These are phyloP conservation scores for Meandrina meandrites DNA, from an alignment of 92 coral and sea anemone species.

Conservation along the genomic window DNA sequence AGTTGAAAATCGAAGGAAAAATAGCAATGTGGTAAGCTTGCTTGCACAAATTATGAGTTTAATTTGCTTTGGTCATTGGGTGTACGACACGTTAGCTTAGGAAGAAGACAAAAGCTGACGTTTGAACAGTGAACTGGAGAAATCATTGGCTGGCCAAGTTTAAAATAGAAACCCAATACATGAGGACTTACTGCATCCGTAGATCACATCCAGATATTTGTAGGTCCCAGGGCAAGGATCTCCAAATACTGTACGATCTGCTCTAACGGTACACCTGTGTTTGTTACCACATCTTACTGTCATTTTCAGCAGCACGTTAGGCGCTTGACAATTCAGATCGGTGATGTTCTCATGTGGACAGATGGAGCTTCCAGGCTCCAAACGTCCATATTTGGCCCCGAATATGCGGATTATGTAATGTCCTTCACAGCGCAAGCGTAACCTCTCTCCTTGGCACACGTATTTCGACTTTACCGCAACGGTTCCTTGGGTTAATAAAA, in stretches of 20 bases:
- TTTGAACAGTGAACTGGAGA: background rate
- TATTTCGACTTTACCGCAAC: slow-evolving; percentile 51
- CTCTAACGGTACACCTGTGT: slow-evolving; percentile 62
- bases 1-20: too few species aligned
- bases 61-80: background rate
- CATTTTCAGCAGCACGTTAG: slow-evolving; percentile 38
- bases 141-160: background rate
- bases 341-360: slow-evolving; percentile 65
- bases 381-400: slow-evolving; percentile 74
- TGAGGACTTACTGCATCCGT: slow-evolving; percentile 68
- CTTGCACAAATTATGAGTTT: background rate
- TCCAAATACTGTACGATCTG: slow-evolving; percentile 52
- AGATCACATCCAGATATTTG: slow-evolving; percentile 71
- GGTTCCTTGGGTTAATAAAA: background rate
- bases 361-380: slow-evolving; percentile 66
- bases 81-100: background rate
- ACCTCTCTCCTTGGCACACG: slow-evolving; percentile 70
- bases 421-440: slow-evolving; percentile 58
- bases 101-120: background rate
- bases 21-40: background rate
- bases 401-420: slow-evolving; percentile 45
- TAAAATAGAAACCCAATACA: background rate
- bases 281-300: slow-evolving; percentile 51
- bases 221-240: slow-evolving; percentile 77
- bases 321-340: slow-evolving; percentile 48